A percentile compares a stretch with the other conserved stretches of the same genome.
Evolutionary conservation across 1,140 invertebrate genomes (phyloP).

Genomic region (Radopholus similis): DNA sequence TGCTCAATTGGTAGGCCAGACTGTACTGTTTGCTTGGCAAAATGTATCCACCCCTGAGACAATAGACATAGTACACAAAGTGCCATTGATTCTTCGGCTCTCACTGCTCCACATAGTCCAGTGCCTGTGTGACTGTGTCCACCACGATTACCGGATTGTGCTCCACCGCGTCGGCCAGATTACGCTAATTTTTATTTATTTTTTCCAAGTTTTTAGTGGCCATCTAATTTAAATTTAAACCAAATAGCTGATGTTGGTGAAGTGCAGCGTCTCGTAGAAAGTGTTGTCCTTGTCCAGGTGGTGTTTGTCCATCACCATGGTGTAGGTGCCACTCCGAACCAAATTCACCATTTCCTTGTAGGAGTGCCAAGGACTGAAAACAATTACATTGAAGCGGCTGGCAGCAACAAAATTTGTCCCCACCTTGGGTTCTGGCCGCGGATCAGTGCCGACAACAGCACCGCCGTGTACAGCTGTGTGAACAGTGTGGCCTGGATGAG

Average conservation of each 20-base stretch:
- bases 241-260: slow-evolving; percentile 30
- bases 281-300: slow-evolving; percentile 23
- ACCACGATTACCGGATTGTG: slow-evolving; percentile 33
- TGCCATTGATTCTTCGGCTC: not conserved
- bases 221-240: too few species aligned
- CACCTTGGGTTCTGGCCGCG: slow-evolving; percentile 36
- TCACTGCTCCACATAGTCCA: slow-evolving; percentile 35
- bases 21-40: slow-evolving; percentile 41
- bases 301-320: slow-evolving; percentile 39
- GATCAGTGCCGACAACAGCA: slow-evolving; percentile 35
- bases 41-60: slow-evolving; percentile 31
- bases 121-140: slow-evolving; percentile 18
- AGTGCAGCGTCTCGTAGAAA: slow-evolving; percentile 27
- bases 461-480: slow-evolving; percentile 36
- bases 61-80: too few species aligned
- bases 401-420: too few species aligned
- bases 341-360: slow-evolving; percentile 36
- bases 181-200: too few species aligned
- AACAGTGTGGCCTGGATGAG: slow-evolving; percentile 38
- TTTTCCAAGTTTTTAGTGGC: too few species aligned
- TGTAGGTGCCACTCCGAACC: slow-evolving; percentile 26
- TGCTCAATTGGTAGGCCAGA: slow-evolving; percentile 20
- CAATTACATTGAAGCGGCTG: too few species aligned
- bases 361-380: slow-evolving; percentile 30
- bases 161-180: slow-evolving; percentile 26